These are phyloP conservation scores for Antrozous pallidus DNA, from an alignment of 2,797 vertebrate genomes.

Conservation along the genomic window DNA sequence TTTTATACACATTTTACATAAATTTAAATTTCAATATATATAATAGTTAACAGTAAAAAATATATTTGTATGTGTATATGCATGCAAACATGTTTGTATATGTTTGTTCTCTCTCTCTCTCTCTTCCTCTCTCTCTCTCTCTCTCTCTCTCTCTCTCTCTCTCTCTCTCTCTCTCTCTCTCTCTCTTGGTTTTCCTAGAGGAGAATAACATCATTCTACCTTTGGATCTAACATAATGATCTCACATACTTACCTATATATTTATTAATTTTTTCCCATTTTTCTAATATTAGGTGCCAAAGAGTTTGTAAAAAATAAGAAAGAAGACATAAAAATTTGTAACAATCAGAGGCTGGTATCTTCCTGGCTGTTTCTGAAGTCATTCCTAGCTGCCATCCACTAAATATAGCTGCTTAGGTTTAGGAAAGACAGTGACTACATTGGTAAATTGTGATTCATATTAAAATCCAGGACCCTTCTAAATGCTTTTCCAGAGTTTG, in stretches of 20 bases:
- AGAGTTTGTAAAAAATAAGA: not conserved
- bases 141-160: not conserved
- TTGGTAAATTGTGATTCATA: not conserved
- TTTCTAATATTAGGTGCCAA: not conserved
- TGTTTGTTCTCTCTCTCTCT: not conserved
- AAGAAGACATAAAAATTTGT: not conserved
- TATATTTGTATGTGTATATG: not conserved
- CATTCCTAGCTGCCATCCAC: not conserved
- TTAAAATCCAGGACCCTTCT: not conserved
- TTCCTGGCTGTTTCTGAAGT: not conserved
- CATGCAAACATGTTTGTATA: not conserved
- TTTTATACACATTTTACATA: not conserved
- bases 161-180: not conserved
- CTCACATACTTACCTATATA: not conserved
- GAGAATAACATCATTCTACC: not conserved
- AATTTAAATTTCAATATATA: not conserved
- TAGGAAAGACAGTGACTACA: not conserved
- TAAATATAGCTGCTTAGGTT: not conserved
- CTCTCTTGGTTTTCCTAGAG: not conserved
- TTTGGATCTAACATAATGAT: not conserved
- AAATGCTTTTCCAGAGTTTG: not conserved
- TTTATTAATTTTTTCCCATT: not conserved
- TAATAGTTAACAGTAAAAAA: not conserved
- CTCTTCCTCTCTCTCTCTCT: too few species aligned
- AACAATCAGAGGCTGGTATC: not conserved